These are phyloP conservation scores for Rhyacophila evoluta DNA, from an alignment of 2,888 invertebrate species.

Conservation along the genomic window DNA sequence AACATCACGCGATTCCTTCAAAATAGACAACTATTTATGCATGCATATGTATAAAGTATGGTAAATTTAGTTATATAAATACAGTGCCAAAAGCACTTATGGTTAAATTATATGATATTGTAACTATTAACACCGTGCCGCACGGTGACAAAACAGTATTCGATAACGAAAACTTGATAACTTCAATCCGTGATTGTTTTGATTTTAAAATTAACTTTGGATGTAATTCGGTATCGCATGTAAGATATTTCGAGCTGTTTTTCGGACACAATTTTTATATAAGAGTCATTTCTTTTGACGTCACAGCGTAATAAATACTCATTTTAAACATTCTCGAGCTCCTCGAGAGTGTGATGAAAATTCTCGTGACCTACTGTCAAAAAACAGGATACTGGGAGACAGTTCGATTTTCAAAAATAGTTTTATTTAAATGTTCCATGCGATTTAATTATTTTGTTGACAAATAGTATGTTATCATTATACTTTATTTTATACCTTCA, in stretches of 20 bases:
- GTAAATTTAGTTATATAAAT: background rate
- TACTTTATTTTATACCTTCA: too few relatives aligned
- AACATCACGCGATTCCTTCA: background rate
- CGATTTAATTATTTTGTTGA: too few relatives aligned
- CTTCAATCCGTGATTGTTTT: background rate
- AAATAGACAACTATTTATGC: background rate
- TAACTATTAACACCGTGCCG: background rate
- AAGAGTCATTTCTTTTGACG: background rate
- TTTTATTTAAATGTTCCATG: too few relatives aligned
- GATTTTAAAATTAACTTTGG: background rate
- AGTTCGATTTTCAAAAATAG: background rate
- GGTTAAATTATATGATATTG: background rate
- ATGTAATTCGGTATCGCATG: background rate
- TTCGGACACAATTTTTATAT: background rate
- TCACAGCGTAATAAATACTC: background rate
- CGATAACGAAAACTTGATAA: background rate
- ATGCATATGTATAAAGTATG: background rate
- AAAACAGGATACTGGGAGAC: background rate
- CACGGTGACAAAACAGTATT: background rate
- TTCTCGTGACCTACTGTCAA: slow-evolving; percentile 1
- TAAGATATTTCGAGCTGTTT: background rate
- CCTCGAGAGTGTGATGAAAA: background rate
- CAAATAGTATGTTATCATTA: too few relatives aligned
- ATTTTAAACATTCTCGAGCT: background rate
- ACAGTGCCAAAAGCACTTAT: background rate